Evolutionary conservation across 1,140 invertebrate species (phyloP), one percentile per base, ranked within the genome.

Genomic region (Anoplophora glabripennis): DNA sequence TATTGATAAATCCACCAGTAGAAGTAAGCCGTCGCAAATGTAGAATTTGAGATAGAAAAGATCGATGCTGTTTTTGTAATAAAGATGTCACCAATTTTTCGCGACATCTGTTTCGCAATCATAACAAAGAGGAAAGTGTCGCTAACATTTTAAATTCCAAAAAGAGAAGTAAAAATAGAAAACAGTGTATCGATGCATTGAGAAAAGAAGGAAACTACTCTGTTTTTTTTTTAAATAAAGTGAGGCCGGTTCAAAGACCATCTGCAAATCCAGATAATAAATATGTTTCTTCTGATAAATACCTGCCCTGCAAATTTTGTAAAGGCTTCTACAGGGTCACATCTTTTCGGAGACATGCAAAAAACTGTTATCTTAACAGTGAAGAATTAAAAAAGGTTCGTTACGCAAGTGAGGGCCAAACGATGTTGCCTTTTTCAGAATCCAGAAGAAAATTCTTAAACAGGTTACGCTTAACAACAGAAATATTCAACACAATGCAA

Each of bases 31-130:
- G 17, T 9, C 7, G 53, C 11, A 48, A 55, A 33, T 11, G 34
- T 21, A 53, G 56, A 41, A 35, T 54, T 14, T 58, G 58, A 34
- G 53, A 55, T 47, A 60, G 56, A 36, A 54, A 38, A 55, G 53
- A 60, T 42, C 21, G 40, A 12, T 55, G 58, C 33, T n/a, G 21
- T n/a, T 60, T 55, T 35, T 60, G 58, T 37, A 36, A 56, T 34
- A 33, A 41, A 11, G 51, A 46, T 45, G 42, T 57, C 7, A 60
- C 58, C 10, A 55, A 60, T 56, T 60, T 60, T 46, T 60, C 58
- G 15, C 34, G 58, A 14, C 58, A 60, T 34, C 17, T 60, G 37
- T 34, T 46, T 28, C 15, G 58, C 17, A 55, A 60, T 34, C 52
- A 60, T 21, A 14, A 14, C 34, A 48, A 56, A 46, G 58, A 56